A percentile compares a stretch with the other conserved stretches of the same genome.
Evolutionary conservation across 2,797 vertebrate species (phyloP).

Genomic region (Siniperca undulata): DNA sequence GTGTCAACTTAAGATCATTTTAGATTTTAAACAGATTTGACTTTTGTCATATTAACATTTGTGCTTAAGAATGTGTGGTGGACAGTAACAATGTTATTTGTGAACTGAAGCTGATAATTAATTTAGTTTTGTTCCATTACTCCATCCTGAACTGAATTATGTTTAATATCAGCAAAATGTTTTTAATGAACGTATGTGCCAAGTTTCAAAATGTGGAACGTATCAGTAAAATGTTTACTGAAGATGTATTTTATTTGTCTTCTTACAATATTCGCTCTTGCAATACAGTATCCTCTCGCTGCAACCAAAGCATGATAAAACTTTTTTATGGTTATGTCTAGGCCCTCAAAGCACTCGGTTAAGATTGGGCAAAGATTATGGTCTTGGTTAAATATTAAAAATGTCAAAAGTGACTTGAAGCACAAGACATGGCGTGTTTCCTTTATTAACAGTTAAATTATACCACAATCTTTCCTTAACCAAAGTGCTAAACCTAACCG

Average conservation of each 20-base stretch:
- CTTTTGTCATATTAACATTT: neutral
- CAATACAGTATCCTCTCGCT: neutral
- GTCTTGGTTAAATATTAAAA: neutral
- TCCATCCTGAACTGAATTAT: neutral
- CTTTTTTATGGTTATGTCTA: too few relatives aligned
- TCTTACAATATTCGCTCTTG: neutral
- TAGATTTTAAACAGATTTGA: neutral
- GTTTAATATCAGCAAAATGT: neutral
- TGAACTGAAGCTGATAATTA: neutral
- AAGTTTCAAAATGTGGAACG: neutral
- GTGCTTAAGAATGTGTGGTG: neutral
- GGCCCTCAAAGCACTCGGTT: neutral
- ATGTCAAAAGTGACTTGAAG: neutral
- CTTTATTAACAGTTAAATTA: neutral
- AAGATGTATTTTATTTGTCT: neutral
- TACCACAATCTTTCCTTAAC: neutral
- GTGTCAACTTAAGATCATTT: conserved; percentile 25
- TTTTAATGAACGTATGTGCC: neutral
- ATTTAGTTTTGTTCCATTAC: neutral
- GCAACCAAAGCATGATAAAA: neutral
- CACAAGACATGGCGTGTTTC: neutral
- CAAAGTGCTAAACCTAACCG: neutral
- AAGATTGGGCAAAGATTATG: neutral
- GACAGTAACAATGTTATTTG: neutral
- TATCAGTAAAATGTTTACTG: too few relatives aligned